Conservation (phyloP, 2,113 vertebrate genomes). For the Cyrtonyx montezumae region DNA sequence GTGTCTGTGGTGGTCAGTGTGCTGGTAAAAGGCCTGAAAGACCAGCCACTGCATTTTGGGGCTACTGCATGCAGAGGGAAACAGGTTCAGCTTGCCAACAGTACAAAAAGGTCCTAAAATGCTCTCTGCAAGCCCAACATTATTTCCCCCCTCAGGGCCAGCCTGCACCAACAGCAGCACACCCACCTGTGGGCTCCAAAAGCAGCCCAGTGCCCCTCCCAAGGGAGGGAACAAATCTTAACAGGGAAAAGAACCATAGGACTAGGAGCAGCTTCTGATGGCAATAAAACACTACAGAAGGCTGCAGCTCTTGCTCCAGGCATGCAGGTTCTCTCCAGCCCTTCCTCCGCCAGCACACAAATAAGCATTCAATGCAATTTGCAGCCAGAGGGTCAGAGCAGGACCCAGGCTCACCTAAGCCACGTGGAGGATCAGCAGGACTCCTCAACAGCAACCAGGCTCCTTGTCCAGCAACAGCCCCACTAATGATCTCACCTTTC, state of each 20-base stretch:
- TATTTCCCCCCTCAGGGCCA: neutral
- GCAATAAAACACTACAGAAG: neutral
- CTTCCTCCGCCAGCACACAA: neutral
- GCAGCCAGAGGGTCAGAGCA: neutral
- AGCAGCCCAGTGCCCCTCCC: neutral
- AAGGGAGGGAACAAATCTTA: neutral
- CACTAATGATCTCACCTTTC: neutral
- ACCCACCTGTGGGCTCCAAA: fast-evolving
- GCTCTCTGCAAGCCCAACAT: neutral
- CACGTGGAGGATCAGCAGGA: fast-evolving
- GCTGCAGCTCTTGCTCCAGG: neutral
- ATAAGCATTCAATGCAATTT: neutral
- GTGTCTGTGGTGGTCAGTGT: fast-evolving
- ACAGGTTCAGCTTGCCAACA: neutral
- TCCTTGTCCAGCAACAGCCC: too few relatives aligned
- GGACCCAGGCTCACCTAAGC: neutral
- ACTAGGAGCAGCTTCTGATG: neutral
- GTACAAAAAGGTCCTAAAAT: neutral
- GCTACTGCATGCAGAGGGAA: neutral
- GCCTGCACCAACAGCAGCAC: neutral
- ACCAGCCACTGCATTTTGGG: neutral
- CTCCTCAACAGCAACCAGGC: neutral
- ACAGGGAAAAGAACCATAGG: neutral
- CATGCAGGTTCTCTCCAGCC: neutral
- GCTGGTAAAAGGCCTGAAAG: neutral